phyloP scores from a whole-genome alignment of 2,113 vertebrate species.

The Spermophilus dauricus region DNA sequence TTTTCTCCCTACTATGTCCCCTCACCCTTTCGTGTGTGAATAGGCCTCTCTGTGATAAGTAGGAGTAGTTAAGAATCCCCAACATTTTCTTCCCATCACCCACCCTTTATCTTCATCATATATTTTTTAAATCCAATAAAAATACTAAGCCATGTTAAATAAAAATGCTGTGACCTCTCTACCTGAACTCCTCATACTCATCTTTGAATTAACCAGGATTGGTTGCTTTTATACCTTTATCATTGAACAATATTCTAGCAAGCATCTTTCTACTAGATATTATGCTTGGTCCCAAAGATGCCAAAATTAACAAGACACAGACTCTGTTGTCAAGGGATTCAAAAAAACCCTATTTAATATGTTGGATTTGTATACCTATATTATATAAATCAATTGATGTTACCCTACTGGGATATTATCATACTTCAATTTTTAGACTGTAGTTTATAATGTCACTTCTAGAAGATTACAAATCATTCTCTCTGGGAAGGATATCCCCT shows the following conservation, averaged over 20 bases:
- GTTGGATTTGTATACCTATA: background rate
- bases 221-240: slow-evolving; percentile 30
- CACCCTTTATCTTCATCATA: background rate
- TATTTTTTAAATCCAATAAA: background rate
- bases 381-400: slow-evolving; percentile 45
- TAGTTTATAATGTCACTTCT: slow-evolving; percentile 36
- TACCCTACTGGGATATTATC: background rate
- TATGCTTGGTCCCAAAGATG: background rate
- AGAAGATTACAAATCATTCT: background rate
- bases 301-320: slow-evolving; percentile 33
- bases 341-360: background rate
- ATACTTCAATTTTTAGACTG: slow-evolving; percentile 46
- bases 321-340: background rate
- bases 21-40: background rate
- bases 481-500: background rate
- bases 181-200: background rate
- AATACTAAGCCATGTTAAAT: background rate
- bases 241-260: background rate
- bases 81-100: background rate
- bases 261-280: slow-evolving; percentile 25
- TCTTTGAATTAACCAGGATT: background rate
- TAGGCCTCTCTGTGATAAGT: background rate
- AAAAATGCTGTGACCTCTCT: background rate
- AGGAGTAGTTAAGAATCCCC: background rate
- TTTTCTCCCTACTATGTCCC: background rate